Evolutionary conservation across 2,113 vertebrate genomes (phyloP).

Genomic region (Oryzias melastigma): DNA sequence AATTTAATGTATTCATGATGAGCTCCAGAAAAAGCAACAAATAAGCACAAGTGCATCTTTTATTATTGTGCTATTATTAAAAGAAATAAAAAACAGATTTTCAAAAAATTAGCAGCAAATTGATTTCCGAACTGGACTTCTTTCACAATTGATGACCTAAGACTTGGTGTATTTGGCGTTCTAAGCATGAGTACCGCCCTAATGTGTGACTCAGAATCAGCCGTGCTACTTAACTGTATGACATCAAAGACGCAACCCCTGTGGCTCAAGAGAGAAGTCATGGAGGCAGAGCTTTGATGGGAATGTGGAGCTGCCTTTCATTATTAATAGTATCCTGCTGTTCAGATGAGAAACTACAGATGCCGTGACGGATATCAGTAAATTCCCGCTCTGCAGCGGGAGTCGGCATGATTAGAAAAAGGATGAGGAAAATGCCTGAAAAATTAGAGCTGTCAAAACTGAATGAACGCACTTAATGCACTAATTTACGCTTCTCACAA

Average conservation of each 20-base stretch:
- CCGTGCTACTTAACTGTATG: constrained; percentile 39
- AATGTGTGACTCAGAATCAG: constrained; percentile 24
- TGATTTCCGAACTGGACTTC: not conserved
- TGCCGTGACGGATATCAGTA: constrained; percentile 1
- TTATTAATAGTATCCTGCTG: constrained; percentile 39
- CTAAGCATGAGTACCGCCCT: not conserved
- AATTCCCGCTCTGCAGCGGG: not conserved
- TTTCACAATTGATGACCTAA: not conserved
- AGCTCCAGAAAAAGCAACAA: constrained; percentile 5
- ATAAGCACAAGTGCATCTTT: constrained; percentile 2
- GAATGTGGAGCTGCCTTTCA: constrained; percentile 32
- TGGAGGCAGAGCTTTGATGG: constrained; percentile 46
- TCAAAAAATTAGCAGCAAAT: too few species aligned
- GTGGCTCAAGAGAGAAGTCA: constrained; percentile 29
- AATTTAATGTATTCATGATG: constrained; percentile 5
- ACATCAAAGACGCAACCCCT: constrained; percentile 51
- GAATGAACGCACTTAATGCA: constrained; percentile 4
- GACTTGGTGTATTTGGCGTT: not conserved
- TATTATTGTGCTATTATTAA: not conserved
- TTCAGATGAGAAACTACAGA: constrained; percentile 3
- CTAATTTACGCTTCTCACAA: constrained; percentile 24
- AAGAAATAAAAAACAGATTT: not conserved
- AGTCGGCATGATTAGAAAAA: too few species aligned
- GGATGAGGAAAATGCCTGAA: not conserved
- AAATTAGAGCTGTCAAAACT: not conserved